Conservation (phyloP, 2,797 vertebrate genomes). For the Protonibea diacanthus region DNA sequence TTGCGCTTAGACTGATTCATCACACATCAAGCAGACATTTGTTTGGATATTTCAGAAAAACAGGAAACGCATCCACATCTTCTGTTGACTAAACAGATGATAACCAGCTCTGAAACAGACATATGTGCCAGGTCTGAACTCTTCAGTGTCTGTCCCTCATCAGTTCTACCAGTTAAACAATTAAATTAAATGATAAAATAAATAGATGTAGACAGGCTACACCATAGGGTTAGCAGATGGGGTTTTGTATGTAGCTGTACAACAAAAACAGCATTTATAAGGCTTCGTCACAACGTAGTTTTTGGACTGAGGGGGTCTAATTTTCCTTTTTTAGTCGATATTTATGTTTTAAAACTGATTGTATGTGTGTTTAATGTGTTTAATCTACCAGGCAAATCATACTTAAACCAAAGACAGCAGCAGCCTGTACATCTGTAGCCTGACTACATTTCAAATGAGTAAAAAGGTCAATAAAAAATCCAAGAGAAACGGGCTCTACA, state of each 20-base stretch:
- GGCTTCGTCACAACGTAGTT: not conserved
- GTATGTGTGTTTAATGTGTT: not conserved
- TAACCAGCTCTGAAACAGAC: not conserved
- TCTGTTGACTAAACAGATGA: constrained; percentile 8
- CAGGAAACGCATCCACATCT: not conserved
- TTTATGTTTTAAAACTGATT: not conserved
- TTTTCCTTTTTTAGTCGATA: not conserved
- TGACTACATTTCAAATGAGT: not conserved
- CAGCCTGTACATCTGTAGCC: not conserved
- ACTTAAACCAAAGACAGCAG: not conserved
- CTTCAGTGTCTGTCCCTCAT: not conserved
- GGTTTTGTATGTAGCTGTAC: not conserved
- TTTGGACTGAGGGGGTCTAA: too few species aligned
- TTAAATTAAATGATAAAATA: not conserved
- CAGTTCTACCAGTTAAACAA: not conserved
- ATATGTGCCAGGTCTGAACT: not conserved
- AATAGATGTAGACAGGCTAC: not conserved
- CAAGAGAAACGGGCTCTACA: not conserved
- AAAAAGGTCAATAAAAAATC: not conserved
- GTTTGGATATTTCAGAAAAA: constrained; percentile 1
- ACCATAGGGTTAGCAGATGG: not conserved
- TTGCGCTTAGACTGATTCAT: not conserved
- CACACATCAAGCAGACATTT: constrained; percentile 6
- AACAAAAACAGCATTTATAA: not conserved
- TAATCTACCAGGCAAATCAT: not conserved